Conservation (phyloP, 2,113 vertebrate genomes). For the Labeo rohita region DNA sequence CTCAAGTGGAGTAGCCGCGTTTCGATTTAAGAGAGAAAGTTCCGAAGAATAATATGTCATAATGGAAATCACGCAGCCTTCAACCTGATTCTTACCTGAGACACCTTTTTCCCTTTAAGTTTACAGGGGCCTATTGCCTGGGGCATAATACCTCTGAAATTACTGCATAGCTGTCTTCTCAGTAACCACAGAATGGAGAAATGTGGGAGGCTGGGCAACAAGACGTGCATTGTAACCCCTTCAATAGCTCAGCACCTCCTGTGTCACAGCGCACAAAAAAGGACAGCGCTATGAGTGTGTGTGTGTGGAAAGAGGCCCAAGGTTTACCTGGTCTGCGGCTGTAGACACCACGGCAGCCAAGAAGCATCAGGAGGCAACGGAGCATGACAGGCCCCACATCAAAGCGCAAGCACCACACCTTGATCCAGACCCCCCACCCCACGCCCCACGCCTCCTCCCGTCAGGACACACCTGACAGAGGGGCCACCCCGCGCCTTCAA, state of each 20-base stretch:
- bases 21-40: neutral
- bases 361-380: slow-evolving; percentile 74
- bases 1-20: neutral
- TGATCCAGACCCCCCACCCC: slow-evolving; percentile 78
- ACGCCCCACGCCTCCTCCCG: slow-evolving; percentile 31
- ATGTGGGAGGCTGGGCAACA: slow-evolving; percentile 60
- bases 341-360: slow-evolving; percentile 86
- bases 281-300: neutral
- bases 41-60: slow-evolving; percentile 30
- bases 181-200: slow-evolving; percentile 62
- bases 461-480: slow-evolving; percentile 57
- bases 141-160: slow-evolving; percentile 65
- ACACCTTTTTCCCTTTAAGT: slow-evolving; percentile 49
- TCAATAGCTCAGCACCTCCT: slow-evolving; percentile 55
- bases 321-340: slow-evolving; percentile 79
- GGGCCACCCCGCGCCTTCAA: slow-evolving; percentile 85
- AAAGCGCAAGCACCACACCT: slow-evolving; percentile 83
- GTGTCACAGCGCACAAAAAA: slow-evolving; percentile 50
- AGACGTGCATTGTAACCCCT: slow-evolving; percentile 57
- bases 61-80: slow-evolving; percentile 49
- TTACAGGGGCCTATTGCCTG: slow-evolving; percentile 55
- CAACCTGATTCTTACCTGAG: slow-evolving; percentile 50
- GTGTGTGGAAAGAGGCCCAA: slow-evolving; percentile 48
- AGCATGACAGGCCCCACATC: slow-evolving; percentile 82
- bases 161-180: slow-evolving; percentile 56